A percentile compares a stretch with the other conserved stretches of the same genome.
These are phyloP conservation scores for Amazona guildingii DNA, from an alignment of 2,113 vertebrate species.

Conservation along the genomic window DNA sequence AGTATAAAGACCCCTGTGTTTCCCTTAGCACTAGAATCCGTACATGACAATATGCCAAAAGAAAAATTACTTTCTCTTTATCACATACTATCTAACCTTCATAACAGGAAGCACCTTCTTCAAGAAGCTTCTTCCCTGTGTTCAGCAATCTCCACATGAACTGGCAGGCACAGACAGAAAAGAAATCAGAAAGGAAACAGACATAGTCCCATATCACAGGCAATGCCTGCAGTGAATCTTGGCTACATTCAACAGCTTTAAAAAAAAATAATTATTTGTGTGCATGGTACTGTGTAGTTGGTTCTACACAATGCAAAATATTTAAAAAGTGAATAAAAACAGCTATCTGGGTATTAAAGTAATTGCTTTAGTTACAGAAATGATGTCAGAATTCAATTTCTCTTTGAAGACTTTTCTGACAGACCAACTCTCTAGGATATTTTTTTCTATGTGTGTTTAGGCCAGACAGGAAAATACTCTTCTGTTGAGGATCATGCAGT, in stretches of 20 bases:
- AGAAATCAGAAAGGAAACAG: background rate
- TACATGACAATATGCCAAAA: background rate
- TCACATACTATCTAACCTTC: background rate
- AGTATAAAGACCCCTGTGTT: background rate
- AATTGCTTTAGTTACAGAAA: background rate
- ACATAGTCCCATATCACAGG: background rate
- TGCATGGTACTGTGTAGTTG: background rate
- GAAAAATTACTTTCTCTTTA: background rate
- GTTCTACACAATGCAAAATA: background rate
- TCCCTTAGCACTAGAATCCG: background rate
- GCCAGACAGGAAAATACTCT: background rate
- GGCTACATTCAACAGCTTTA: background rate
- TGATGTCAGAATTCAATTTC: background rate
- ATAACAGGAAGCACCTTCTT: background rate
- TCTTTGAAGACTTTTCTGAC: background rate
- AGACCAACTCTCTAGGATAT: background rate
- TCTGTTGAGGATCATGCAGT: background rate
- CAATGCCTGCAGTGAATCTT: background rate
- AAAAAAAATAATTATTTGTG: background rate
- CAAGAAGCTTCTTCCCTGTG: background rate
- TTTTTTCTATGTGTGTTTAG: background rate
- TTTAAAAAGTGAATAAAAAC: background rate
- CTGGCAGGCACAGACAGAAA: background rate
- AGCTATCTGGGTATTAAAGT: background rate
- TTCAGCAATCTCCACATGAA: background rate